phyloP scores from a whole-genome alignment of 2,797 vertebrate species.

The Leuciscus waleckii region DNA sequence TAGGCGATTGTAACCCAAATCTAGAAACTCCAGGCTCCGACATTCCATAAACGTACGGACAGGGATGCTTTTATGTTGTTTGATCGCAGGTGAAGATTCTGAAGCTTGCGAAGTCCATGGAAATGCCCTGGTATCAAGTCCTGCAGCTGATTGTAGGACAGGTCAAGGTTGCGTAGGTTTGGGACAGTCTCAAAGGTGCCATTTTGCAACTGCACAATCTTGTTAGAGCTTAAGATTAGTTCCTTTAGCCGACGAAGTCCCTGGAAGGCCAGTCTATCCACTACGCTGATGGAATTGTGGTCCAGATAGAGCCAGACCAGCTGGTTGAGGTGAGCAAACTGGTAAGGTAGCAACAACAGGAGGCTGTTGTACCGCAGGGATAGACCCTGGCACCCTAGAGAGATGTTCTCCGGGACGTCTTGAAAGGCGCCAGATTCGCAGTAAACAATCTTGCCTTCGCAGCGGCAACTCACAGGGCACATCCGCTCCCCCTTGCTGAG shows the following conservation, averaged over 20 bases:
- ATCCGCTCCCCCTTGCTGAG: conserved; percentile 86
- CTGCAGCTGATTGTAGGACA: conserved; percentile 95
- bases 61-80: conserved; percentile 89
- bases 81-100: conserved; percentile 91
- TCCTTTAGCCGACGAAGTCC: conserved; percentile 95
- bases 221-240: conserved; percentile 95
- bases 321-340: conserved; percentile 95
- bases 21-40: conserved; percentile 93
- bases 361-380: conserved; percentile 95
- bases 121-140: conserved; percentile 89
- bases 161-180: conserved; percentile 93
- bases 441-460: conserved; percentile 96
- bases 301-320: conserved; percentile 97
- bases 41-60: conserved; percentile 94
- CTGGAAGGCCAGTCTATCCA: conserved; percentile 91
- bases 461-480: conserved; percentile 92
- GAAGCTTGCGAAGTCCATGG: conserved; percentile 91
- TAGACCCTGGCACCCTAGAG: conserved; percentile 91
- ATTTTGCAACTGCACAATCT: conserved; percentile 89
- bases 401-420: conserved; percentile 93
- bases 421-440: conserved; percentile 93
- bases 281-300: conserved; percentile 88
- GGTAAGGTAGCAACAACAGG: conserved; percentile 88
- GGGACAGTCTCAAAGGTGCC: conserved; percentile 90
- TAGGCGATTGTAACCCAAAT: conserved; percentile 94